Conservation (phyloP, 1,140 invertebrate species). For the Diuraphis noxia region DNA sequence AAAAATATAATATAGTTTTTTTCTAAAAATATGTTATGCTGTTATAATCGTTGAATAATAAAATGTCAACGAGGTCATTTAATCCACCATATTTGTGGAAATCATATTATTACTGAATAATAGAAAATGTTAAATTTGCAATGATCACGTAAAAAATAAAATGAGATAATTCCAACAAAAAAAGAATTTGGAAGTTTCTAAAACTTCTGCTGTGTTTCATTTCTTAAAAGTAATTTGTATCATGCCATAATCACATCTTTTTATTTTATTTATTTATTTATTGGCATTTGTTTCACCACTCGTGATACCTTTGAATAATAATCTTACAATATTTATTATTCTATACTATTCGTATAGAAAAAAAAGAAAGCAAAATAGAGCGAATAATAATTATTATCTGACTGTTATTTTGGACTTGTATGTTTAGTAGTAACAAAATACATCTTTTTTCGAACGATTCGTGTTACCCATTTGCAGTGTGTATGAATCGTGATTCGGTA, state of each 20-base stretch:
- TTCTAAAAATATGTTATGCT: background rate
- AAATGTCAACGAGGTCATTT: background rate
- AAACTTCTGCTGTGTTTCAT: background rate
- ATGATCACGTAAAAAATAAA: background rate
- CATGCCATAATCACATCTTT: background rate
- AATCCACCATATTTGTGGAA: background rate
- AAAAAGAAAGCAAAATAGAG: background rate
- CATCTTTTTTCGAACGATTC: background rate
- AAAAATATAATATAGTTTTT: too few species aligned
- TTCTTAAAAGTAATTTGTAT: background rate
- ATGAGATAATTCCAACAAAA: background rate
- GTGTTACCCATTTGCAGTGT: background rate
- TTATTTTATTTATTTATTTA: background rate
- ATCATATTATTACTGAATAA: background rate
- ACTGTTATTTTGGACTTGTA: background rate
- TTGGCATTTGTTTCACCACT: background rate
- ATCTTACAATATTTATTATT: too few species aligned
- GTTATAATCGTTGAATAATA: background rate
- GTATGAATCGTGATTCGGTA: background rate
- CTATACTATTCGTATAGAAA: too few species aligned
- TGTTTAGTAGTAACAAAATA: background rate
- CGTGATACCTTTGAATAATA: too few species aligned
- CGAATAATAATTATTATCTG: constrained; percentile 7
- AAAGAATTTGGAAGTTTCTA: background rate
- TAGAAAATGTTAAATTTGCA: background rate